These are phyloP conservation scores for Blennius ocellaris DNA, from an alignment of 2,113 vertebrate species.

Conservation along the genomic window DNA sequence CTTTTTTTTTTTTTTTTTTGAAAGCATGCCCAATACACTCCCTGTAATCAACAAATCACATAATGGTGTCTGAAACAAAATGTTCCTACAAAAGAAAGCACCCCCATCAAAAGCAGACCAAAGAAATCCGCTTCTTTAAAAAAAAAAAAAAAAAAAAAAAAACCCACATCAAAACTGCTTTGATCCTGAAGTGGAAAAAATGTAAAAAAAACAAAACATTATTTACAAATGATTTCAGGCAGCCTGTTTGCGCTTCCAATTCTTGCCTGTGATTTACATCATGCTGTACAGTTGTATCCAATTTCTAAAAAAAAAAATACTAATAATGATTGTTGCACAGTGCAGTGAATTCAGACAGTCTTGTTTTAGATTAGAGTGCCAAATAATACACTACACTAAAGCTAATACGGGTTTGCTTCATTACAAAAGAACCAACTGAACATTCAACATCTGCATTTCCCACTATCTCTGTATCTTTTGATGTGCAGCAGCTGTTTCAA, in stretches of 20 bases:
- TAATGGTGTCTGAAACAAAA: constrained; percentile 7
- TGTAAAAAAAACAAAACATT: background rate
- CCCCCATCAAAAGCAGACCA: background rate
- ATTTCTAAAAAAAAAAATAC: too few species aligned
- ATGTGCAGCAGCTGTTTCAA: background rate
- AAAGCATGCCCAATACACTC: background rate
- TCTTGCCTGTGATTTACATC: background rate
- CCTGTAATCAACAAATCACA: constrained; percentile 9
- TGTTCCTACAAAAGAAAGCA: background rate
- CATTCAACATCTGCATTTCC: background rate
- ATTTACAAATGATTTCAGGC: background rate
- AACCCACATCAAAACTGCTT: constrained; percentile 3
- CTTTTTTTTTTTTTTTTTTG: background rate
- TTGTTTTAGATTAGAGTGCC: background rate
- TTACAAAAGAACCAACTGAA: background rate
- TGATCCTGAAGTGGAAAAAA: background rate
- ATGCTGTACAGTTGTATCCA: background rate
- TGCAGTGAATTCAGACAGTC: too few species aligned
- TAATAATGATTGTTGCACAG: too few species aligned
- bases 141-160: too few species aligned
- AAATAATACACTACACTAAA: background rate
- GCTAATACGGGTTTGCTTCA: background rate
- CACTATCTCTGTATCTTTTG: background rate
- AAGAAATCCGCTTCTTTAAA: too few species aligned
- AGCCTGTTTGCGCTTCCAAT: background rate